These are phyloP conservation scores for Pluvialis apricaria DNA, from an alignment of 2,113 vertebrate genomes.

Conservation along the genomic window DNA sequence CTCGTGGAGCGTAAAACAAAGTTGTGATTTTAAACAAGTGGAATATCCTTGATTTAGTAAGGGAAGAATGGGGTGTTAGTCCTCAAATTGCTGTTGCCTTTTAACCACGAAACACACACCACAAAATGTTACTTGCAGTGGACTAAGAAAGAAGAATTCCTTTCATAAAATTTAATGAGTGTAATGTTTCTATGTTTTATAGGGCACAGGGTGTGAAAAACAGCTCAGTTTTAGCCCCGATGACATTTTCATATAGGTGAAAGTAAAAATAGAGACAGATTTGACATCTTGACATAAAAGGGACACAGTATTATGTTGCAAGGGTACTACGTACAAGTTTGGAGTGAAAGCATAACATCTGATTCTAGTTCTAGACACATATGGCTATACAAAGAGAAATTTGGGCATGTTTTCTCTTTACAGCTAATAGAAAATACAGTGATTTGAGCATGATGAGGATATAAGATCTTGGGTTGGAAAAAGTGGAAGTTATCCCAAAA, in stretches of 20 bases:
- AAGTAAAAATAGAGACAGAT: slow-evolving; percentile 42
- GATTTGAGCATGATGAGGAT: background rate
- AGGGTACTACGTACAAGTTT: background rate
- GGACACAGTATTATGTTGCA: background rate
- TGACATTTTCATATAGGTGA: slow-evolving; percentile 62
- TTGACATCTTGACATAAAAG: slow-evolving; percentile 45
- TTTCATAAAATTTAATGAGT: slow-evolving; percentile 56
- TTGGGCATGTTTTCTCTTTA: background rate
- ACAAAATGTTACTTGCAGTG: background rate
- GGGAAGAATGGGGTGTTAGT: background rate
- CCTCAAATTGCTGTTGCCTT: slow-evolving; percentile 19
- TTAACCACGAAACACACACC: background rate
- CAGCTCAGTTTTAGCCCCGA: slow-evolving; percentile 41
- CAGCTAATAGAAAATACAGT: background rate
- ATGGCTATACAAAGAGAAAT: background rate
- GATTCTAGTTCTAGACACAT: slow-evolving; percentile 24
- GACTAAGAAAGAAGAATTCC: slow-evolving; percentile 33
- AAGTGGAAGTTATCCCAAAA: background rate
- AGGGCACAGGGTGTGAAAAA: slow-evolving; percentile 46
- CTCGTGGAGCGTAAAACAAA: background rate
- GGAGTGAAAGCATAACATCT: slow-evolving; percentile 35
- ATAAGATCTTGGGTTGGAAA: background rate
- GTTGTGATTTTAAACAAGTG: slow-evolving; percentile 5
- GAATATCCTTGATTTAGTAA: background rate
- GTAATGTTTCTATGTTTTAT: slow-evolving; percentile 42